Percentiles rank a stretch among this genome's conserved stretches.
These are phyloP conservation scores for Chaitophorus viminalis DNA, from an alignment of 2,888 invertebrate species.

Conservation along the genomic window DNA sequence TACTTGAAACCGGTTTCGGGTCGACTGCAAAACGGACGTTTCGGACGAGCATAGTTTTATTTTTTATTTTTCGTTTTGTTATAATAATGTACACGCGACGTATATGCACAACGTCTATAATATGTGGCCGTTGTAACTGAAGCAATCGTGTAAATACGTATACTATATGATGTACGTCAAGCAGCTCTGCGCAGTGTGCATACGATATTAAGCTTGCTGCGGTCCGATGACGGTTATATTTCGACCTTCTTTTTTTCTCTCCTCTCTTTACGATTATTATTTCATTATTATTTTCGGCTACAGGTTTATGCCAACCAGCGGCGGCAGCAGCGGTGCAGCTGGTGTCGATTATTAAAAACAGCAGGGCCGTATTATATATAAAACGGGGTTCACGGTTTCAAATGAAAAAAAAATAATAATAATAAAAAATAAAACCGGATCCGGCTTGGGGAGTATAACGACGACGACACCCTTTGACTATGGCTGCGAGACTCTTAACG, in stretches of 20 bases:
- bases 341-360: slow-evolving; percentile 60
- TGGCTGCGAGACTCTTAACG: slow-evolving; percentile 42
- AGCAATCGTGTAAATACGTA: too few relatives aligned
- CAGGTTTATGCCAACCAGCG: slow-evolving; percentile 46
- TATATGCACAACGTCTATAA: background rate
- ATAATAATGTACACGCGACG: background rate
- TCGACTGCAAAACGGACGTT: background rate
- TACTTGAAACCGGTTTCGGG: slow-evolving; percentile 18
- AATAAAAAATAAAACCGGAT: slow-evolving; percentile 48
- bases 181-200: background rate
- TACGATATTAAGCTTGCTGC: background rate
- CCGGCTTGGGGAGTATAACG: background rate
- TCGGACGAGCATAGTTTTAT: background rate
- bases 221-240: slow-evolving; percentile 52
- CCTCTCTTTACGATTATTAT: slow-evolving; percentile 12
- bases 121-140: too few relatives aligned
- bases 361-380: slow-evolving; percentile 39
- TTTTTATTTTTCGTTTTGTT: background rate
- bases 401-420: slow-evolving; percentile 39
- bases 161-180: background rate
- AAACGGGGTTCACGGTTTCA: slow-evolving; percentile 41
- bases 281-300: slow-evolving; percentile 53
- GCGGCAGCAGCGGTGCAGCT: slow-evolving; percentile 45
- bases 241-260: slow-evolving; percentile 22
- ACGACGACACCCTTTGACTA: too few relatives aligned